Evolutionary conservation across 2,888 invertebrate genomes (phyloP), one percentile per base, ranked within the genome.

Genomic region (Resseliella maxima): DNA sequence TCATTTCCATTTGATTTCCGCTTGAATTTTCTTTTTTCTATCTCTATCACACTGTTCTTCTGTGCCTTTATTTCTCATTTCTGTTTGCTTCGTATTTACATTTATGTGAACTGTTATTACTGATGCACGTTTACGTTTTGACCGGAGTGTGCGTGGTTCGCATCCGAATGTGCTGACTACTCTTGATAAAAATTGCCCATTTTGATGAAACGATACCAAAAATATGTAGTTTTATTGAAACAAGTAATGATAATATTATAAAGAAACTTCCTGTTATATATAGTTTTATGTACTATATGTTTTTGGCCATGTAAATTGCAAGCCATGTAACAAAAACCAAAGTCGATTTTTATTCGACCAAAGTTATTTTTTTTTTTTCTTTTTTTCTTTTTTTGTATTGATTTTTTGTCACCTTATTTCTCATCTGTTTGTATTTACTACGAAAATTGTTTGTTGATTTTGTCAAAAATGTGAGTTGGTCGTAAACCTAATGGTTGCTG

Each of bases 141-240:
- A n/a, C 59, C 31, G 31, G 18, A 31, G 31, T 72, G 72, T 72
- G 72, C 72, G 72, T 72, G 72, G 72, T 15, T 31, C 72, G 72
- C 31, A 72, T 72, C 12, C 72, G 72, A 72, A 72, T 72, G 72
- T 72, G 72, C 72, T 72, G 72, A 72, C 72, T 72, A 31, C 72
- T 72, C 72, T 72, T 72, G 72, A 72, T 72, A 72, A 72, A 72
- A 72, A 72, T 72, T 72, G 72, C 72, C 72, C 72, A 72, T 72
- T 72, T 31, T 72, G 72, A 72, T 72, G 72, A 72, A 72, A 72
- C 72, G 72, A 72, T 72, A 72, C 31, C 72, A 35, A 72, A 72
- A 72, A 72, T 72, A 72, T 72, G 72, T 72, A 72, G 72, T 72
- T 72, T 72, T 72, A 72, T 72, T 72, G 72, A 72, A 72, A 72